Evolutionary conservation across 2,113 vertebrate species (phyloP).

Genomic region (Collichthys lucidus): DNA sequence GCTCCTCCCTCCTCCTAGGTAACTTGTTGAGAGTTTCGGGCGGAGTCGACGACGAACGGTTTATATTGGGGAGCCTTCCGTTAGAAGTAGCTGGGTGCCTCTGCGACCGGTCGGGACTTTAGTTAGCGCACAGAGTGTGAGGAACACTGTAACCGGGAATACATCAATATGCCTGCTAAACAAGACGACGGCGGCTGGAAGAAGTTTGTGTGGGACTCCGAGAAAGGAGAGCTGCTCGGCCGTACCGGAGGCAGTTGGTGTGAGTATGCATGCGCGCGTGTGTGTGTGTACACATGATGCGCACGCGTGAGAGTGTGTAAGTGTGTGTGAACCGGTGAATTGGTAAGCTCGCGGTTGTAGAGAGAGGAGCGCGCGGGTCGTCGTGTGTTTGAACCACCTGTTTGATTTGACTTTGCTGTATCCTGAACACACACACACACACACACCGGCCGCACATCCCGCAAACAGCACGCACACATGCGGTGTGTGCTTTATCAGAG

Average conservation of each 20-base stretch:
- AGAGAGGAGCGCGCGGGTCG: neutral
- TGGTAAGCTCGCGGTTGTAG: neutral
- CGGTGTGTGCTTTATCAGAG: rapidly evolving
- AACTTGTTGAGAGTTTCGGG: conserved; percentile 65
- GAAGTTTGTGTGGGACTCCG: conserved; percentile 91
- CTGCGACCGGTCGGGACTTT: conserved; percentile 48
- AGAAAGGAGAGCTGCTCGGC: conserved; percentile 90
- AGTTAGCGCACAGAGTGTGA: conserved; percentile 19
- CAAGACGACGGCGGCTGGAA: conserved; percentile 92
- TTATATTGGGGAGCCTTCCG: conserved; percentile 78
- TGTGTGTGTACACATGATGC: neutral
- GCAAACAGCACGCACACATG: neutral
- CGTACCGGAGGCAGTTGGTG: conserved; percentile 92
- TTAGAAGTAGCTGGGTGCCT: conserved; percentile 66
- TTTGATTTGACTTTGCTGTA: conserved; percentile 76
- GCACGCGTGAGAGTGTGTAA: too few species aligned
- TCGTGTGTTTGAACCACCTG: conserved; percentile 77
- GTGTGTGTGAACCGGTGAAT: neutral
- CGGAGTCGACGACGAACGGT: conserved; percentile 62
- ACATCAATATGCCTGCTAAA: conserved; percentile 74
- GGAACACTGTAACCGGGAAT: conserved; percentile 26
- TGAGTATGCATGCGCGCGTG: conserved; percentile 78
- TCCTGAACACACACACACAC: neutral
- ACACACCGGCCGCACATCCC: neutral
- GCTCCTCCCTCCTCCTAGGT: conserved; percentile 62